Evolutionary conservation across 2,888 invertebrate species (phyloP).

Genomic region (Myathropa florea): DNA sequence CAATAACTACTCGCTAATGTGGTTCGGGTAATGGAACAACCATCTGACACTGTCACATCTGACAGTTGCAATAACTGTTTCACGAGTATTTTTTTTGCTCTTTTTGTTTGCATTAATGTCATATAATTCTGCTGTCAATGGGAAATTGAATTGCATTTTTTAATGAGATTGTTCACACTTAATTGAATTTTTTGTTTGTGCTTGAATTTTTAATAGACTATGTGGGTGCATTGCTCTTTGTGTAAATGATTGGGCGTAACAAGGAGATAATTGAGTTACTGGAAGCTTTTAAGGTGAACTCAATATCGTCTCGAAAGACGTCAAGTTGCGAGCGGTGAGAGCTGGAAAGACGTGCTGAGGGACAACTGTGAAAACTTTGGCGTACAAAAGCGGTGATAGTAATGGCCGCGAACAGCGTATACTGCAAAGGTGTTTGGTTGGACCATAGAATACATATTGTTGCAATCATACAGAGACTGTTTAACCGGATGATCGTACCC

Average conservation of each 20-base stretch:
- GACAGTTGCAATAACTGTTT: constrained; percentile 9
- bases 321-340: too few relatives aligned
- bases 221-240: neutral
- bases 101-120: neutral
- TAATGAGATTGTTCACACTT: neutral
- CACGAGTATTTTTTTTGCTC: neutral
- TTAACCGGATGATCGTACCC: too few relatives aligned
- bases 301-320: too few relatives aligned
- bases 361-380: too few relatives aligned
- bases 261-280: neutral
- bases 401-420: too few relatives aligned
- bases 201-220: neutral
- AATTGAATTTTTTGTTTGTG: constrained; percentile 7
- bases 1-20: constrained; percentile 28
- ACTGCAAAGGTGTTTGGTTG: too few relatives aligned
- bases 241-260: neutral
- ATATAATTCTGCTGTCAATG: neutral
- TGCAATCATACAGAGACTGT: too few relatives aligned
- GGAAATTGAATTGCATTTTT: constrained; percentile 30
- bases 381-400: too few relatives aligned
- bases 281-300: too few relatives aligned
- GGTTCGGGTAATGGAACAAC: constrained; percentile 27
- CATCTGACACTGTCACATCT: constrained; percentile 38
- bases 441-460: too few relatives aligned
- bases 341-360: too few relatives aligned